Evolutionary conservation across 2,797 vertebrate genomes (phyloP), one percentile per base, ranked within the genome.

Genomic region (Otolemur crassicaudatus): DNA sequence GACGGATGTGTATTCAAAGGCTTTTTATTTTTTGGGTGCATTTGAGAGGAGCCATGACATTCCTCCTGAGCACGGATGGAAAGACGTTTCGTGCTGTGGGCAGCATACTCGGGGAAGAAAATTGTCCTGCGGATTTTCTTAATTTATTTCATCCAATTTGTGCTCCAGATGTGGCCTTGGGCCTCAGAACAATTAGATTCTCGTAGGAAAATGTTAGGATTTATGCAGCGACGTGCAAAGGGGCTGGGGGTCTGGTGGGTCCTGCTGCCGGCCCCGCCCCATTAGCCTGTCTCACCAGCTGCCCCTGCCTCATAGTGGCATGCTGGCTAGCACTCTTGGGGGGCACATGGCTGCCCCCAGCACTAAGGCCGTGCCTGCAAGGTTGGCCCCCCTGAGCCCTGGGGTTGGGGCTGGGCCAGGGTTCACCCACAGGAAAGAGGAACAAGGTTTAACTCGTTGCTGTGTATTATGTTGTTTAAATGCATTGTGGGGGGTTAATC

Each of bases 71-170:
- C 19, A 1, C 2, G 7, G 22, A 31, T 3, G 87, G 25, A 43
- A 14, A 56, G 56, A 37, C 1, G 0, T 13, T 97, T 97, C 96
- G 88, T 96, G 97, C 98, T 96, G 98, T 94, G 95, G 98, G 97
- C 90, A 87, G 93, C 94, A 46, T 94, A 97, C 97, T 97, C 87
- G 88, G 88, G 93, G 95, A 97, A 94, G 96, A 97, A 96, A 94
- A 92, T 10, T 93, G 94, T 20, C 85, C 85, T 73, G 84, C 97
- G 8, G 96, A 95, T 96, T 97, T 94, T 86, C 91, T 98, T 99
- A 98, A 99, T 99, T 99, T 99, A 99, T 99, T 99, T 98, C 98
- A 98, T 98, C 98, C 95, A 88, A 69, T 97, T 98, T 97, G 98
- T 98, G 97, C 98, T 98, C 98, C 97, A 97, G 97, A 97, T 73